These are phyloP conservation scores for Phrynocephalus forsythii DNA, from an alignment of 2,797 vertebrate species.

Conservation along the genomic window DNA sequence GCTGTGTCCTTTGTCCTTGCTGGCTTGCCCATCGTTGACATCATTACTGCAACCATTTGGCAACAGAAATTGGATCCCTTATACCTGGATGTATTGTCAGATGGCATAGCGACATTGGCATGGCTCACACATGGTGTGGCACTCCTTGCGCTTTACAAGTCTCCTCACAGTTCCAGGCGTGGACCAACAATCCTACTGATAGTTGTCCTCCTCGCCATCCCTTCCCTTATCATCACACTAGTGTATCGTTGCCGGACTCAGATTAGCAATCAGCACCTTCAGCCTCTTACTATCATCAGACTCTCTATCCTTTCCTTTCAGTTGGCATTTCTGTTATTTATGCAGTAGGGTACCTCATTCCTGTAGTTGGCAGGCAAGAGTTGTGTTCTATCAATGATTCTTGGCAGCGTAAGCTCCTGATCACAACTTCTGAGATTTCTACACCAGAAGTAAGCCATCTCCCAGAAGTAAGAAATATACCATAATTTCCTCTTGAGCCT, in stretches of 20 bases:
- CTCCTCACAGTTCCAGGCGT: slow-evolving; percentile 72
- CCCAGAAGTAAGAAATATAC: too few relatives aligned
- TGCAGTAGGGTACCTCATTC: slow-evolving; percentile 79
- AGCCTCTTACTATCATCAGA: slow-evolving; percentile 77
- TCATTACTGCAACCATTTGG: slow-evolving; percentile 75
- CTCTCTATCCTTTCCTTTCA: slow-evolving; percentile 81
- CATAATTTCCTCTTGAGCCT: too few relatives aligned
- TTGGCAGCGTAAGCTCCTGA: slow-evolving; percentile 75
- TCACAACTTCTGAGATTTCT: slow-evolving; percentile 68
- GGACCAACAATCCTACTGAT: slow-evolving; percentile 83
- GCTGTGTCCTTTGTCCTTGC: slow-evolving; percentile 77
- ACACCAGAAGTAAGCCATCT: slow-evolving; percentile 33
- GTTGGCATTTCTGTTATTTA: slow-evolving; percentile 80
- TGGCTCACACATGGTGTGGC: slow-evolving; percentile 88
- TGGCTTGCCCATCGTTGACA: slow-evolving; percentile 80
- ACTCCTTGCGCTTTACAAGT: slow-evolving; percentile 78
- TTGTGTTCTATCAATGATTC: slow-evolving; percentile 74
- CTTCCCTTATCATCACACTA: slow-evolving; percentile 84
- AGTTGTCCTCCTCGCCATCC: slow-evolving; percentile 79
- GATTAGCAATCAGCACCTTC: slow-evolving; percentile 66
- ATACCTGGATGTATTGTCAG: slow-evolving; percentile 85
- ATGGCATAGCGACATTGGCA: slow-evolving; percentile 80
- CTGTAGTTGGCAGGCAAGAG: slow-evolving; percentile 67
- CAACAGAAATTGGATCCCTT: slow-evolving; percentile 77
- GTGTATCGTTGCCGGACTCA: slow-evolving; percentile 75